Evolutionary conservation across 1,140 invertebrate species (phyloP), one percentile per base, ranked within the genome.

Genomic region (Leptinotarsa defecta): DNA sequence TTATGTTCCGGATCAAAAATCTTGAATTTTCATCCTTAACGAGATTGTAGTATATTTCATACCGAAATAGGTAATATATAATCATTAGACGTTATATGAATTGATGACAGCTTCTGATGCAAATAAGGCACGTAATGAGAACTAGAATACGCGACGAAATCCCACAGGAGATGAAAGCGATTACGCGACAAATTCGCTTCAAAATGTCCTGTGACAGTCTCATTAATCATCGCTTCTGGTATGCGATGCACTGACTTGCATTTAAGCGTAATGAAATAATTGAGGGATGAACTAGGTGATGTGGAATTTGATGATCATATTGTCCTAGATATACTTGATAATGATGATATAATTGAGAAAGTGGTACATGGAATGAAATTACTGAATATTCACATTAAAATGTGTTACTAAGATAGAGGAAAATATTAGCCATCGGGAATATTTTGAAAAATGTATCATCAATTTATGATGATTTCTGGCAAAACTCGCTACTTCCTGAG

Each of bases 171-270:
- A 62, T 48, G 24, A 22, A 63, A 78, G 72, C 76, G 77, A 81
- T 81, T 74, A 78, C 75, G 75, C 75, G 78, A 79, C 78, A 81
- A 81, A 81, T 81, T 79, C 78, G 69, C 68, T 77, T 79, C 70
- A 72, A 81, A 79, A 81, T 78, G 74, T 77, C 52, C 15, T 24
- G 71, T 74, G 80, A 79, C 80, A 78, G 74, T 68, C 71, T 27
- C 80, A 81, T 81, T 79, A 78, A 81, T 81, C 80, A 78, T 65
- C 22, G 20, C 24, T 48, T 69, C 48, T 69, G 34, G 34, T 43
- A 24, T 67, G 64, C 22, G 15, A 67, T 68, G 24, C 67, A 43
- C 13, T 48, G 67, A 15, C 34, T 57, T 57, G 52, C 52, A 57
- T 5, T 15, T 57, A 15, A 17, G 52, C 52, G 4, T n/a, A n/a